Percentiles rank a stretch among this genome's conserved stretches.
These are phyloP conservation scores for Choloepus didactylus DNA, from an alignment of 2,797 vertebrate genomes.

Conservation along the genomic window DNA sequence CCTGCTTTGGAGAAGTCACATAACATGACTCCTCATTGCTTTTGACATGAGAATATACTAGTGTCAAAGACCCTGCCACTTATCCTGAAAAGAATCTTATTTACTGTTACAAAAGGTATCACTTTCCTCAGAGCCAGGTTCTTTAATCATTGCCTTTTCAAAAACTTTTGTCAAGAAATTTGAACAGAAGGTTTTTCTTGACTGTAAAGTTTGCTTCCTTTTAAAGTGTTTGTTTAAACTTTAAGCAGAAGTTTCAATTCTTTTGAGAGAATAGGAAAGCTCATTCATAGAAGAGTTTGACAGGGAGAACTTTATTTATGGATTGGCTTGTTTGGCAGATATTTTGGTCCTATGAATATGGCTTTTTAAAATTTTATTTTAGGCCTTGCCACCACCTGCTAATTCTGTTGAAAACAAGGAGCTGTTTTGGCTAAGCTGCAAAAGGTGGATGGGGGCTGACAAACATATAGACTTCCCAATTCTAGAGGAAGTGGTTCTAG, in stretches of 20 bases:
- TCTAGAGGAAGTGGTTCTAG: not conserved
- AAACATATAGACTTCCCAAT: not conserved
- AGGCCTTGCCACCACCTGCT: not conserved
- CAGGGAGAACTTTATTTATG: not conserved
- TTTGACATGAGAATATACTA: not conserved
- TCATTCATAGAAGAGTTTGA: not conserved
- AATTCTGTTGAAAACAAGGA: conserved; percentile 45
- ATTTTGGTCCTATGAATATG: conserved; percentile 45
- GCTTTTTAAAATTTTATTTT: conserved; percentile 24
- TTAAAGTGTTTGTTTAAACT: conserved; percentile 2
- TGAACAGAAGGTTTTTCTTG: not conserved
- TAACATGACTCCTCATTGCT: conserved; percentile 6
- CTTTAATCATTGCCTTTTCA: conserved; percentile 56
- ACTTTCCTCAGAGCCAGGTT: conserved; percentile 7
- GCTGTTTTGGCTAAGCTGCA: not conserved
- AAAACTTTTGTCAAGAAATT: conserved; percentile 42
- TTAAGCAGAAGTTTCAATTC: not conserved
- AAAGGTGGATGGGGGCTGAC: not conserved
- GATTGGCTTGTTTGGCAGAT: conserved; percentile 36
- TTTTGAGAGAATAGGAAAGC: conserved; percentile 37
- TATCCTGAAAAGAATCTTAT: not conserved
- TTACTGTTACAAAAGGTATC: not conserved
- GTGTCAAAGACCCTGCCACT: not conserved
- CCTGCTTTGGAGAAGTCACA: not conserved
- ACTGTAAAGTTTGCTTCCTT: not conserved